A percentile compares a stretch with the other conserved stretches of the same genome.
These are phyloP conservation scores for Eupeodes luniger DNA, from an alignment of 2,888 invertebrate species.

Conservation along the genomic window DNA sequence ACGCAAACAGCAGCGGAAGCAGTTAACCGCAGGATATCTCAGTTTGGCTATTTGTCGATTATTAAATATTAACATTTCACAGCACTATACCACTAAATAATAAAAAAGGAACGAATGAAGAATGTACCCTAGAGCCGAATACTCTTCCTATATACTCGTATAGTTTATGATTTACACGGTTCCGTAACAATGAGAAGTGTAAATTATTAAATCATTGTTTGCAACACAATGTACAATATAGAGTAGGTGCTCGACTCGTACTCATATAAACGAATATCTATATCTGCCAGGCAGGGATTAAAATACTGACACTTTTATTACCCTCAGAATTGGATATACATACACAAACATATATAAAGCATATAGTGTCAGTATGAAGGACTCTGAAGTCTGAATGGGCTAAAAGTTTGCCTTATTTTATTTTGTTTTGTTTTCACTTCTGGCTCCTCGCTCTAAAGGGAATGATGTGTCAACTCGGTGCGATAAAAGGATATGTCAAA, in stretches of 20 bases:
- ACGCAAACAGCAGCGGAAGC: conserved; percentile 56
- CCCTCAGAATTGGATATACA: conserved; percentile 22
- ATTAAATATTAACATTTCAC: conserved; percentile 68
- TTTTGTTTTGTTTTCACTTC: conserved; percentile 42
- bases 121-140: conserved; percentile 42
- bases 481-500: conserved; percentile 59
- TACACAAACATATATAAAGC: too few species aligned
- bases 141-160: too few species aligned
- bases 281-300: conserved; percentile 17
- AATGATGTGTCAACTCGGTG: conserved; percentile 52
- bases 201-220: conserved; percentile 58
- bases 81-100: conserved; percentile 50
- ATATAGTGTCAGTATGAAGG: too few species aligned
- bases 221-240: conserved; percentile 31
- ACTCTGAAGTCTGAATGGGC: not conserved
- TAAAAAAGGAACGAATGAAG: conserved; percentile 31
- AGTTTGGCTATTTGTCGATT: conserved; percentile 71
- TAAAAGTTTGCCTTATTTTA: conserved; percentile 34
- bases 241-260: not conserved
- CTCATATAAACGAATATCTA: not conserved
- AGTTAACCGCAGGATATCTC: conserved; percentile 71
- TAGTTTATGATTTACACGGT: conserved; percentile 64
- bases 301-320: conserved; percentile 67
- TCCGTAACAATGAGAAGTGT: conserved; percentile 56
- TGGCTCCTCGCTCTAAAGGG: not conserved